Conservation (phyloP, 1,140 invertebrate species). For the Cyclargus thomasi region DNA sequence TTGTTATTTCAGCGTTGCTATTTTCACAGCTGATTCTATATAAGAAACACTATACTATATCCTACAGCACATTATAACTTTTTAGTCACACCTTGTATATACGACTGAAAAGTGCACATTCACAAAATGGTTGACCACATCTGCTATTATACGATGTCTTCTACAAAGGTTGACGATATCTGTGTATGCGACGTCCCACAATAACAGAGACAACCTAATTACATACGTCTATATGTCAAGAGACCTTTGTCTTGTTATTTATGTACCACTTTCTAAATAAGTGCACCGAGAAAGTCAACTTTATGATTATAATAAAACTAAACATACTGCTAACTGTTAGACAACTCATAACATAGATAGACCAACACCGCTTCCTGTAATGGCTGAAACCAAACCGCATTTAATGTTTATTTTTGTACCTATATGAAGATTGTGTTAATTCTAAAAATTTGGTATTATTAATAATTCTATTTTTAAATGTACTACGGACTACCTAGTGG, state of each 20-base stretch:
- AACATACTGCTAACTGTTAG: not conserved
- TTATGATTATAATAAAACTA: conserved; percentile 13
- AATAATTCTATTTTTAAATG: no score
- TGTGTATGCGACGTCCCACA: not conserved
- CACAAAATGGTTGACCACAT: not conserved
- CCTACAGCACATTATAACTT: no score
- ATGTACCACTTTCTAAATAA: conserved; percentile 8
- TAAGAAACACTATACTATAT: no score
- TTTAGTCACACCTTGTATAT: no score
- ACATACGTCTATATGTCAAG: conserved; percentile 5
- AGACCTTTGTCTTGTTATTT: conserved; percentile 5
- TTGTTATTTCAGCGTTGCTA: no score
- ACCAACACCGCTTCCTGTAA: no score
- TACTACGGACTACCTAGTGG: no score
- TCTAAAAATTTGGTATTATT: no score
- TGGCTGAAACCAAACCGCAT: no score
- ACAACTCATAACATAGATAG: not conserved
- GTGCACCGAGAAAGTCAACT: conserved; percentile 10
- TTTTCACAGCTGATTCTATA: no score
- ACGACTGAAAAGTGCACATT: not conserved
- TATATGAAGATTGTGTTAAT: no score
- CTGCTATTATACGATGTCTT: not conserved
- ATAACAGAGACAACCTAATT: not conserved
- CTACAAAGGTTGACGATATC: not conserved
- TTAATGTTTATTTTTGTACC: no score